These are phyloP conservation scores for Notamacropus eugenii DNA, from an alignment of 2,797 vertebrate species.

Conservation along the genomic window DNA sequence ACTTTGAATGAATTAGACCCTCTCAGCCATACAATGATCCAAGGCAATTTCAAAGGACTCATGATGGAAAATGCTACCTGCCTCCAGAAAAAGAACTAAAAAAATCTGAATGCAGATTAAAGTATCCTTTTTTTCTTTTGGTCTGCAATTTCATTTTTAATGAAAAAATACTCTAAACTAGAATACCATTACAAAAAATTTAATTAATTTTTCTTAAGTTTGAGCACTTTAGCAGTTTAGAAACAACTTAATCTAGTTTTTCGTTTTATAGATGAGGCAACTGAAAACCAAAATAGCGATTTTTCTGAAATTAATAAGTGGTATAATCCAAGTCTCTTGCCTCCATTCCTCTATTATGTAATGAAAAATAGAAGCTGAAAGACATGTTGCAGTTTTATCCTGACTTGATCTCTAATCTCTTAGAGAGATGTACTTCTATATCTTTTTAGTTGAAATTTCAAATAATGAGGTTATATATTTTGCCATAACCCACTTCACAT, in stretches of 20 bases:
- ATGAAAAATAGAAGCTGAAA: not conserved
- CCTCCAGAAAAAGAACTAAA: too few relatives aligned
- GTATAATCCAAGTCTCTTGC: not conserved
- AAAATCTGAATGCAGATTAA: not conserved
- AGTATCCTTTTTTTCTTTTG: not conserved
- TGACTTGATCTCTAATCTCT: not conserved
- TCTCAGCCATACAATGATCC: not conserved
- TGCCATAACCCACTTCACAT: not conserved
- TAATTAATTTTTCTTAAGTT: not conserved
- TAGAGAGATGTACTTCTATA: not conserved
- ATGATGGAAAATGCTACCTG: not conserved
- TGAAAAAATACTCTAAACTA: not conserved
- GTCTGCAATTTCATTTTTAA: not conserved
- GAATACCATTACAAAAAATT: not conserved
- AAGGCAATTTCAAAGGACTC: not conserved
- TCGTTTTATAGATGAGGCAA: not conserved
- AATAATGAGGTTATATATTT: slow-evolving; percentile 19
- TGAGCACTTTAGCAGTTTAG: not conserved
- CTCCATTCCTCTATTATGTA: not conserved
- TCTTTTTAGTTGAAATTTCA: not conserved
- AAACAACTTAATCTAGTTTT: not conserved
- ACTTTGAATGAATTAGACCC: not conserved
- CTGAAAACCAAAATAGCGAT: not conserved
- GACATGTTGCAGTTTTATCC: not conserved
- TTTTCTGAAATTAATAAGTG: not conserved